Percentiles rank a stretch among this genome's conserved stretches.
These are phyloP conservation scores for Leptonema lineaticorne DNA, from an alignment of 1,140 invertebrate genomes.

Conservation along the genomic window DNA sequence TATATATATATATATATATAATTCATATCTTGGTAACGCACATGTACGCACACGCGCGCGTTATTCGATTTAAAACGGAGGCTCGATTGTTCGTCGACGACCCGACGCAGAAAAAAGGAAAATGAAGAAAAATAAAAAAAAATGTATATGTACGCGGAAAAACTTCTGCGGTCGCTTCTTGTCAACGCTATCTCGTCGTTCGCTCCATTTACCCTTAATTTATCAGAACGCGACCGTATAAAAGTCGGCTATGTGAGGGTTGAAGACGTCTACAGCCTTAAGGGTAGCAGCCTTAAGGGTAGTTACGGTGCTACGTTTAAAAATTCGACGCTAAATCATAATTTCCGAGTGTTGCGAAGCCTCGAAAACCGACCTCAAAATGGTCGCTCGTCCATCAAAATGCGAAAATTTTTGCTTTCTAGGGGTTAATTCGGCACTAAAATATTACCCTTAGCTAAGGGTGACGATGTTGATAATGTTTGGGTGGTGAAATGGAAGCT, in stretches of 20 bases:
- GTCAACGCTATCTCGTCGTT: constrained; percentile 20
- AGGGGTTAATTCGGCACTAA: constrained; percentile 14
- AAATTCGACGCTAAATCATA: constrained; percentile 37
- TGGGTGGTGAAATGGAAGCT: background rate
- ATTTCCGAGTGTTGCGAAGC: constrained; percentile 23
- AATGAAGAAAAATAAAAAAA: background rate
- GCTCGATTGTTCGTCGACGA: background rate
- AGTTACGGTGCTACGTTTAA: constrained; percentile 19
- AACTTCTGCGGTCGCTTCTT: background rate
- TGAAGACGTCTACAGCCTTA: too few relatives aligned
- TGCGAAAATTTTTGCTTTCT: constrained; percentile 15
- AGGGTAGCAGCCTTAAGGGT: too few relatives aligned
- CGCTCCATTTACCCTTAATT: constrained; percentile 34
- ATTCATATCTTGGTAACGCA: too few relatives aligned
- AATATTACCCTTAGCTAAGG: background rate
- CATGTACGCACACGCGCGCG: too few relatives aligned
- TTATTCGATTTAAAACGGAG: too few relatives aligned
- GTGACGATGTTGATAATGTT: background rate
- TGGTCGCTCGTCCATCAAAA: constrained; percentile 24
- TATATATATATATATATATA: too few relatives aligned
- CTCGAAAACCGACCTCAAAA: constrained; percentile 15
- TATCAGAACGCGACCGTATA: constrained; percentile 9
- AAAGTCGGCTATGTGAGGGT: too few relatives aligned
- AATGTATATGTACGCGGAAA: background rate
- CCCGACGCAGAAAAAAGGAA: background rate